These are phyloP conservation scores for Pheosia tremula DNA, from an alignment of 2,888 invertebrate species.

Conservation along the genomic window DNA sequence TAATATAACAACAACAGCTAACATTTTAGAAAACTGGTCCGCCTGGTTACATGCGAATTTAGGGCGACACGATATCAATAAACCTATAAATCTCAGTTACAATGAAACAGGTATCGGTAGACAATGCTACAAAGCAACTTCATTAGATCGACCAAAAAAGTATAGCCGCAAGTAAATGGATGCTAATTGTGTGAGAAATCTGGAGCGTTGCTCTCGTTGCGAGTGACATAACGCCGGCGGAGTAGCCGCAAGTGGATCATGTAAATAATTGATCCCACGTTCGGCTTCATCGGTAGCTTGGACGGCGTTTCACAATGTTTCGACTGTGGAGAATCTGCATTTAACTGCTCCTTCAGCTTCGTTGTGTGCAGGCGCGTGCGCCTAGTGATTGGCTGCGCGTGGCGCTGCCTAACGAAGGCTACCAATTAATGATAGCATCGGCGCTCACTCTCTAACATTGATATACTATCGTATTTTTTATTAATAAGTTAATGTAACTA, in stretches of 20 bases:
- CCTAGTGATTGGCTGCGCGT: slow-evolving; percentile 41
- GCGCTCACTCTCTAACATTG: slow-evolving; percentile 25
- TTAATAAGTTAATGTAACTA: background rate
- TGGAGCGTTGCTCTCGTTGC: slow-evolving; percentile 53
- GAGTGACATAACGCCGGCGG: slow-evolving; percentile 60
- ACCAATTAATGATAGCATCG: slow-evolving; percentile 36
- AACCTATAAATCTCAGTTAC: slow-evolving; percentile 51
- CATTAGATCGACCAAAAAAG: slow-evolving; percentile 44
- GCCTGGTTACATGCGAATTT: slow-evolving; percentile 51
- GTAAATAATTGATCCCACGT: slow-evolving; percentile 78
- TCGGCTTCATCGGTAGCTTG: slow-evolving; percentile 65
- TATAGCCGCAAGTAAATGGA: slow-evolving; percentile 44
- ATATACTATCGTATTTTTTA: slow-evolving; percentile 3
- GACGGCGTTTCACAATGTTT: slow-evolving; percentile 53
- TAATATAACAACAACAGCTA: slow-evolving; percentile 21
- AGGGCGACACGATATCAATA: slow-evolving; percentile 55
- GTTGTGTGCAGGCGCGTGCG: slow-evolving; percentile 34
- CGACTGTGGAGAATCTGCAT: slow-evolving; percentile 44
- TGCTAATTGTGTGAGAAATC: slow-evolving; percentile 60
- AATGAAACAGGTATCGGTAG: slow-evolving; percentile 44
- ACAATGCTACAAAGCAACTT: slow-evolving; percentile 37
- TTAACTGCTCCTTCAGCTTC: slow-evolving; percentile 38
- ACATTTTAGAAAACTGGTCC: slow-evolving; percentile 58
- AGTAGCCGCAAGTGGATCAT: slow-evolving; percentile 57
- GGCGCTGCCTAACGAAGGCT: slow-evolving; percentile 46